Evolutionary conservation across 2,797 vertebrate species (phyloP), one percentile per base, ranked within the genome.

Genomic region (Spheniscus humboldti): DNA sequence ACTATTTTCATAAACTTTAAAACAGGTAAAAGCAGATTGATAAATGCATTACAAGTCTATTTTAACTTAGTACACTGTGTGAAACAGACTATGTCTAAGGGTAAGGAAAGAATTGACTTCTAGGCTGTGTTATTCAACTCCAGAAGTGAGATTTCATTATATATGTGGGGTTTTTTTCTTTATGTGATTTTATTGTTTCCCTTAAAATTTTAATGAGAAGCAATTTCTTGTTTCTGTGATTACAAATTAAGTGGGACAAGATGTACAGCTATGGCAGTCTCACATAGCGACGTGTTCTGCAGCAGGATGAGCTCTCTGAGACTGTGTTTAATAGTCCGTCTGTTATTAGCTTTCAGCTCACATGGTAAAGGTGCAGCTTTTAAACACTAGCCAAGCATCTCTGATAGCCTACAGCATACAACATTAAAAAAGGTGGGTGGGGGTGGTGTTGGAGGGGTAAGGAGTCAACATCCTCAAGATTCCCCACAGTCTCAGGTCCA

Each of bases 121-220:
- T 68, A 5, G 57, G 0, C 0, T 43, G 47, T 47, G 17, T 56
- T 83, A 75, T 35, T 84, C 45, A 83, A 13, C 11, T 25, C 22
- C 33, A 84, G 28, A 28, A 56, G 28, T 41, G 39, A 81, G 23
- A 77, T 78, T 78, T 78, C 41, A 30, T 41, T 50, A 80, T 20
- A n/a, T 35, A 31, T 11, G 12, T 56, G 18, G 24, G 41, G 1
- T 1, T 20, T 60, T 86, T 68, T 76, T 55, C 15, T 64, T 30
- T 19, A 28, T 23, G 7, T 53, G 27, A 67, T 75, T 78, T 86
- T 90, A 57, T 74, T 71, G 13, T 86, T 92, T 93, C n/a, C 7
- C 28, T 53, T 84, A 78, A 86, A 90, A 84, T 86, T 86, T 93
- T 75, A 80, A 90, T 75, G 23, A 80, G 53, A 71, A 64, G 27